phyloP scores from a whole-genome alignment of 2,113 vertebrate genomes.

The Euleptes europaea region DNA sequence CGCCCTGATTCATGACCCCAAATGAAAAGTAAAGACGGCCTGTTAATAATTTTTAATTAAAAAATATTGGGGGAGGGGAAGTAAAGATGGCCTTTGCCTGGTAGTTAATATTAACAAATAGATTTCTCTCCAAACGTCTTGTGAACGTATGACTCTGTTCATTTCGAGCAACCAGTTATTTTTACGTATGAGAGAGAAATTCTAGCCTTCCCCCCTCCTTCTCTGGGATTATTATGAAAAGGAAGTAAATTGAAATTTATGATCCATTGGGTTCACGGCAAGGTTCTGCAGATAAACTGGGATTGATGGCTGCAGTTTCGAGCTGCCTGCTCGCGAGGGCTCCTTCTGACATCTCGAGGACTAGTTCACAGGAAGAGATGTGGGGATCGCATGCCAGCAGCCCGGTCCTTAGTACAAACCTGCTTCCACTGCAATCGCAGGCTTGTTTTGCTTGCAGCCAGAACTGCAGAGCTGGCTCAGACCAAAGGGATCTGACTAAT shows the following conservation, averaged over 20 bases:
- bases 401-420: neutral
- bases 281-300: constrained; percentile 18
- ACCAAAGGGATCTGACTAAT: neutral
- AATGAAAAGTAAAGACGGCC: neutral
- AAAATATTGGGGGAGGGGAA: too few relatives aligned
- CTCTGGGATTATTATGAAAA: neutral
- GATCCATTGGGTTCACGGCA: neutral
- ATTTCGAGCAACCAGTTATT: neutral
- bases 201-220: neutral
- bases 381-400: neutral
- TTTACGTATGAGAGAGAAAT: neutral
- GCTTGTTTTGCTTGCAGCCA: neutral
- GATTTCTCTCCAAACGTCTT: neutral
- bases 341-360: neutral
- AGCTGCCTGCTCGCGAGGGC: neutral
- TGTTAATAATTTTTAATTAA: neutral
- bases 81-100: neutral
- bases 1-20: neutral
- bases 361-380: neutral
- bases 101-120: neutral
- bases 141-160: neutral
- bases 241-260: constrained; percentile 8
- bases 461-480: neutral
- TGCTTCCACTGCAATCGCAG: neutral
- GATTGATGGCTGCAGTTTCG: neutral